Evolutionary conservation across 2,113 vertebrate genomes (phyloP).

Genomic region (Corythoichthys haematopterus): DNA sequence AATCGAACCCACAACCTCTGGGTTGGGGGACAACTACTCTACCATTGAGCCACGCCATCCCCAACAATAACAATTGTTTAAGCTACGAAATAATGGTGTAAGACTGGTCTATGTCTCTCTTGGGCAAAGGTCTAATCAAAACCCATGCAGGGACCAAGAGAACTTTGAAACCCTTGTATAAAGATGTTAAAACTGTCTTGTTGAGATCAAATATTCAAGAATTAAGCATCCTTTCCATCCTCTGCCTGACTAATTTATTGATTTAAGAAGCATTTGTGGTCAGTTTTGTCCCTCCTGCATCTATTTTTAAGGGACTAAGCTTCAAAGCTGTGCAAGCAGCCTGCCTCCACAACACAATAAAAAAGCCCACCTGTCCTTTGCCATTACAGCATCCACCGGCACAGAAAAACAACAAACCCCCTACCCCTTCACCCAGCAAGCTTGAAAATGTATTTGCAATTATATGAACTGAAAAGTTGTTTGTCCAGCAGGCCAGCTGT

Average conservation of each 20-base stretch:
- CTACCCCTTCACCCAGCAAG: not conserved
- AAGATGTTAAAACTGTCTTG: too few species aligned
- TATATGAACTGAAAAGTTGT: conserved; percentile 9
- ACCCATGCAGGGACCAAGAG: too few species aligned
- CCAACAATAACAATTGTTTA: too few species aligned
- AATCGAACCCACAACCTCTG: too few species aligned
- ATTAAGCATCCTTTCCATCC: not conserved
- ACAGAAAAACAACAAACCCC: conserved; percentile 1
- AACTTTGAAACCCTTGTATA: too few species aligned
- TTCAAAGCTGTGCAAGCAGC: not conserved
- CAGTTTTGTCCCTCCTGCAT: not conserved
- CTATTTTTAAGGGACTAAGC: not conserved
- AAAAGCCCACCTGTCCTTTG: conserved; percentile 8
- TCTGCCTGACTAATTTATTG: not conserved
- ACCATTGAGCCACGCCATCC: too few species aligned
- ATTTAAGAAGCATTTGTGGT: not conserved
- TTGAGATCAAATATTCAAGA: not conserved
- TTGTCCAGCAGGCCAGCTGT: conserved; percentile 20
- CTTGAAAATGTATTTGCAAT: conserved; percentile 16
- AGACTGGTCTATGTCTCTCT: too few species aligned
- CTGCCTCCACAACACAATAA: not conserved
- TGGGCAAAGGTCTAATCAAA: too few species aligned
- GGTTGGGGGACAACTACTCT: too few species aligned
- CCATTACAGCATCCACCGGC: conserved; percentile 3
- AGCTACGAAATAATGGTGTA: too few species aligned